Evolutionary conservation across 2,797 vertebrate species (phyloP), one percentile per base, ranked within the genome.

Genomic region (Cynodonichthys magdalenae): DNA sequence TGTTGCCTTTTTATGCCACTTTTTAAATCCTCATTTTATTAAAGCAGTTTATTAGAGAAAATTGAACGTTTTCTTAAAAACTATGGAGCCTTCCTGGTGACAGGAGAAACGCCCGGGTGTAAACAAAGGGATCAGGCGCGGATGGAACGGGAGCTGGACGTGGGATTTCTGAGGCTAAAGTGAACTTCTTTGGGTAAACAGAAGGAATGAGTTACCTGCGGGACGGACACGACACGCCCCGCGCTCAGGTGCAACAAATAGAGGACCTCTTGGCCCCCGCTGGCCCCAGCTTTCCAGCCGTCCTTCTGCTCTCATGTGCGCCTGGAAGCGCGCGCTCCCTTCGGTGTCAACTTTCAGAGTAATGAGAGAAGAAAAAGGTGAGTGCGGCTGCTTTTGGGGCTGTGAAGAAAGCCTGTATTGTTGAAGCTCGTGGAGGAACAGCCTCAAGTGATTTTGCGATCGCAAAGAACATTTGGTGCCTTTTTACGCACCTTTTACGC

Each of bases 201-300:
- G 55, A 63, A 63, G 39, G 85, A 72, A 83, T 65, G 78, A 80
- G 57, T 49, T 62, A 52, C 71, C 63, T 59, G 65, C 62, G 51
- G 59, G 58, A 61, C 51, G 42, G 41, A 11, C 70, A 18, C 68
- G 79, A 19, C 80, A 87, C 89, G 79, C 91, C 91, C 75, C 80
- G 62, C 15, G 14, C 59, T 56, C 87, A 78, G 79, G 60, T 80
- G 79, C 68, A 79, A 86, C 88, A 90, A 87, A 91, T 87, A 92
- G 87, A 59, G 63, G 80, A 63, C n/a, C 63, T 50, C 56, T 74
- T 45, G 17, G 54, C 44, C 49, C 60, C 20, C 34, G 10, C 20
- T 68, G 51, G 15, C 36, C n/a, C 19, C 41, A 53, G 72, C 73
- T 31, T 36, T 66, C 59, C 65, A 53, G 74, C 80, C 59, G 27